phyloP scores from a whole-genome alignment of 92 coral and sea anemone genomes.

The Paragorgia papillata region DNA sequence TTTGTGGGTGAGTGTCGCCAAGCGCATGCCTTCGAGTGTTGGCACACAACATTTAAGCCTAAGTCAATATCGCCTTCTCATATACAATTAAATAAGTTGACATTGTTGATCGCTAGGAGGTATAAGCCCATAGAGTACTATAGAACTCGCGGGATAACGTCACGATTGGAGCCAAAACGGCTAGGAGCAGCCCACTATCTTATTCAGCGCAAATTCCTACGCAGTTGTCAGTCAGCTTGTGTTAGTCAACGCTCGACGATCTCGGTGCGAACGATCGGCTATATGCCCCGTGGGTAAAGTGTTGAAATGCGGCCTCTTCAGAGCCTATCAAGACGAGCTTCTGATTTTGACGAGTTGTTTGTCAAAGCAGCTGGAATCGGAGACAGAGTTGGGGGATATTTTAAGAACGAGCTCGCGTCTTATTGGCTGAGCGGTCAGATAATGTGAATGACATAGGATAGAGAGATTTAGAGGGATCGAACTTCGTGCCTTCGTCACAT shows the following conservation, averaged over 20 bases:
- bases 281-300: conserved; percentile 35
- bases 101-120: conserved; percentile 36
- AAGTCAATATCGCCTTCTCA: conserved; percentile 8
- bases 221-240: not conserved
- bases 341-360: conserved; percentile 37
- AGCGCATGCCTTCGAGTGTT: not conserved
- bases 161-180: not conserved
- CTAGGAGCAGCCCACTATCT: not conserved
- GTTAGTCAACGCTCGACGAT: not conserved
- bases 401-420: conserved; percentile 27
- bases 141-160: not conserved
- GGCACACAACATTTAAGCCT: conserved; percentile 27
- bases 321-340: conserved; percentile 29
- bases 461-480: not conserved
- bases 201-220: not conserved
- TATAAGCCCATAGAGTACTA: not conserved
- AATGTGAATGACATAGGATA: conserved; percentile 22
- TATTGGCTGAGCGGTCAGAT: conserved; percentile 24
- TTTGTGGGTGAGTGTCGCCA: no score
- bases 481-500: not conserved
- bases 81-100: conserved; percentile 43
- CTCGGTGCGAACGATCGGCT: not conserved
- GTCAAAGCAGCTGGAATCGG: conserved; percentile 40
- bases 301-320: conserved; percentile 44
- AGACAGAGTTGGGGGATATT: conserved; percentile 27